Evolutionary conservation across 2,113 vertebrate genomes (phyloP), one percentile per base, ranked within the genome.

Genomic region (Todiramphus chloris): DNA sequence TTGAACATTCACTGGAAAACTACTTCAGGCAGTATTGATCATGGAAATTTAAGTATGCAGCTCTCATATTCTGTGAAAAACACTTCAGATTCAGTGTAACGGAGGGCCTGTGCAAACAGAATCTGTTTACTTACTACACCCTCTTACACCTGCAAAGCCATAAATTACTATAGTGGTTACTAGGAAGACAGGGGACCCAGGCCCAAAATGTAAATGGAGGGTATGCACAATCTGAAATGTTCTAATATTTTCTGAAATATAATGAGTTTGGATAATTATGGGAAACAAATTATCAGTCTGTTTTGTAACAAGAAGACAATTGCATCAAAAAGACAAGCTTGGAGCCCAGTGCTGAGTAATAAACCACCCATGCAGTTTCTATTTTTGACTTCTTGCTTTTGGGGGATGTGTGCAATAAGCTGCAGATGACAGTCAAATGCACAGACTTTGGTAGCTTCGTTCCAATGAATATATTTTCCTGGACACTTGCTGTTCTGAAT

Each of bases 291-390:
- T 69, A 80, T 66, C 59, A 28, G 28, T 88, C 94, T 95, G 93
- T 63, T 97, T 94, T 89, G 33, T 87, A 82, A 84, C 69, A 94
- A 39, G 43, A 92, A 78, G 64, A 92, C 86, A 75, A 94, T 78
- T 87, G 68, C 51, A 74, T 78, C 64, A 75, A 93, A 92, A 88
- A 69, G 46, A 78, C 17, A 67, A 0, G 4, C 43, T 94, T 68
- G 60, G 69, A 94, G 83, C 30, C 48, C 86, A 81, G 1, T 97
- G 91, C 93, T 96, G 80, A 94, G 83, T 94, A 95, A 89, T 81
- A 92, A 94, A 89, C 95, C 94, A 95, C 95, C 96, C 95, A 92
- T 87, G 77, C 73, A 89, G 96, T 89, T 96, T 93, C 94, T 89
- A 94, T 94, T 96, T 96, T 94, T 95, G 80, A 81, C 80, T 94